Evolutionary conservation across 2,113 vertebrate genomes (phyloP).

Genomic region (Hippolais icterina): DNA sequence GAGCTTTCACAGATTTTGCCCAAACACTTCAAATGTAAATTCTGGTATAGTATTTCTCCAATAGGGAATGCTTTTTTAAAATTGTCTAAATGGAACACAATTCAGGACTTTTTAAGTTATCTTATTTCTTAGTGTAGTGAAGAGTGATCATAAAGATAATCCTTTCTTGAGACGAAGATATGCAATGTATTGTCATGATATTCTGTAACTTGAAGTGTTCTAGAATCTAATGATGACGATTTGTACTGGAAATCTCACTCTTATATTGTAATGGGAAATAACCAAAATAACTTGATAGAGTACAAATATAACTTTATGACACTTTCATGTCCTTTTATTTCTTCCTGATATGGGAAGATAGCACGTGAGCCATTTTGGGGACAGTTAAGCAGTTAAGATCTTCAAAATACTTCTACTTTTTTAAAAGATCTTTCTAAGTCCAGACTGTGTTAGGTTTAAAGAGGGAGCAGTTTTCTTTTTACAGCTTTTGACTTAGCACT

Average conservation of each 20-base stretch:
- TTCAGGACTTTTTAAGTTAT: background rate
- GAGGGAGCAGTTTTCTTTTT: background rate
- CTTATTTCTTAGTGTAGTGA: background rate
- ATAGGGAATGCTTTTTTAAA: background rate
- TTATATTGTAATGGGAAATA: background rate
- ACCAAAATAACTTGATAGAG: background rate
- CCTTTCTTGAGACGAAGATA: background rate
- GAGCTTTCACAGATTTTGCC: background rate
- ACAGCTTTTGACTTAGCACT: background rate
- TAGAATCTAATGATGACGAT: background rate
- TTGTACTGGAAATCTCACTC: background rate
- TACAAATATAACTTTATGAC: background rate
- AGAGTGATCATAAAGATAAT: background rate
- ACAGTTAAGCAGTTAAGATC: background rate
- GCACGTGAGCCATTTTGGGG: accelerated
- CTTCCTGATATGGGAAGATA: background rate
- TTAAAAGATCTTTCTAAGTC: background rate
- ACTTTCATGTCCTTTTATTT: background rate
- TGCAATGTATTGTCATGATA: background rate
- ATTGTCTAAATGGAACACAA: background rate
- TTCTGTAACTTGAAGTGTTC: background rate
- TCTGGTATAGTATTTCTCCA: background rate
- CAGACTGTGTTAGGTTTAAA: background rate
- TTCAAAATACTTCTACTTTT: background rate
- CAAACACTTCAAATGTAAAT: background rate